Evolutionary conservation across 2,797 vertebrate genomes (phyloP).

Genomic region (Sylvia borin): DNA sequence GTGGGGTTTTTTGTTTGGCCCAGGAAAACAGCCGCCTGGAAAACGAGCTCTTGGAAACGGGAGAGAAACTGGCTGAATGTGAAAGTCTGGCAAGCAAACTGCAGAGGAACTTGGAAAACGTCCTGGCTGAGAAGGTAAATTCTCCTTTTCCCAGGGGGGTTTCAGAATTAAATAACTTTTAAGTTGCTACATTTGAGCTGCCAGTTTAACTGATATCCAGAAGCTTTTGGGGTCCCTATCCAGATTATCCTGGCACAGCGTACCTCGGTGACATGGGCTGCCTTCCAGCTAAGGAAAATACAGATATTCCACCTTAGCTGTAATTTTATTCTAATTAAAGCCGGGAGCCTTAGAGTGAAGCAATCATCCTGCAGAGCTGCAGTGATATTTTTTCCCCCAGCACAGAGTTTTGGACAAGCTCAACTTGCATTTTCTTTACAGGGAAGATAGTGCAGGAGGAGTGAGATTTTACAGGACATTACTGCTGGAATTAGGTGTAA

Average conservation of each 20-base stretch:
- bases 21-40: slow-evolving; percentile 93
- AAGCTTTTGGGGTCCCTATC: background rate
- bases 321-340: background rate
- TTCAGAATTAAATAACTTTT: background rate
- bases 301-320: background rate
- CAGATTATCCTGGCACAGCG: background rate
- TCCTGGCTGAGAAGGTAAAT: slow-evolving; percentile 90
- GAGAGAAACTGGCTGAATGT: slow-evolving; percentile 83
- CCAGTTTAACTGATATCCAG: background rate
- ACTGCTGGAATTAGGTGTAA: background rate
- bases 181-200: fast-evolving
- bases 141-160: background rate
- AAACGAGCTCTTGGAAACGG: slow-evolving; percentile 86
- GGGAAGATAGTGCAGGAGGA: background rate
- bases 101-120: slow-evolving; percentile 86
- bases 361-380: background rate
- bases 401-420: background rate
- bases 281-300: background rate
- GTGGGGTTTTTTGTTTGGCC: background rate
- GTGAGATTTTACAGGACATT: background rate
- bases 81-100: slow-evolving; percentile 86
- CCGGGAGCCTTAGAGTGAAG: background rate
- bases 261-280: background rate
- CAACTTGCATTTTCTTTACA: background rate
- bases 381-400: too few relatives aligned